Conservation (phyloP, 2,888 invertebrate genomes). For the Hirtodrosophila confusa region DNA sequence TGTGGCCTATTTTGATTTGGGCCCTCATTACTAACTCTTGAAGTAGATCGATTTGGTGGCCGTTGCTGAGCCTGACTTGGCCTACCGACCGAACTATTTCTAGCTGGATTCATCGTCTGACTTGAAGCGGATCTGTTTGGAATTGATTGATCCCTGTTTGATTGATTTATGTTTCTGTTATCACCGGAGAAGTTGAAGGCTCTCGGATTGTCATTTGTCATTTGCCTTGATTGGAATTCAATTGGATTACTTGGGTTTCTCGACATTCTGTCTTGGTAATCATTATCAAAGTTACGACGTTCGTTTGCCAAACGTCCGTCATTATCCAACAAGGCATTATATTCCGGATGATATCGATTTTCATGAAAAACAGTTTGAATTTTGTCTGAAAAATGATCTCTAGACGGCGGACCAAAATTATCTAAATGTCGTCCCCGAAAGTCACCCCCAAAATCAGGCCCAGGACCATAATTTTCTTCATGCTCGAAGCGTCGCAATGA, state of each 20-base stretch:
- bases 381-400: background rate
- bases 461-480: background rate
- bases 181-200: background rate
- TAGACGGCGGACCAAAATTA: background rate
- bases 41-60: background rate
- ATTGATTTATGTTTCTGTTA: background rate
- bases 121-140: no score
- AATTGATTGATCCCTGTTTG: background rate
- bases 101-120: background rate
- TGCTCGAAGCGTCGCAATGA: background rate
- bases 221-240: background rate
- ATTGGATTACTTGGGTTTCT: no score
- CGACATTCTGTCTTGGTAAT: no score
- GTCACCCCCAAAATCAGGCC: background rate
- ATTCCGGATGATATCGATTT: constrained; percentile 11
- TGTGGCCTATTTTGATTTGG: no score
- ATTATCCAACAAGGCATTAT: constrained; percentile 7
- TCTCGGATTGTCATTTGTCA: background rate
- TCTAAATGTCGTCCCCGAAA: background rate
- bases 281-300: background rate
- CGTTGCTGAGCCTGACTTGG: background rate
- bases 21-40: background rate
- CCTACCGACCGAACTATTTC: background rate
- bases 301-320: constrained; percentile 1
- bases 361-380: background rate